Percentiles rank a stretch among this genome's conserved stretches.
phyloP scores from a whole-genome alignment of 2,888 invertebrate species.

The Nephrotoma guestfalica region DNA sequence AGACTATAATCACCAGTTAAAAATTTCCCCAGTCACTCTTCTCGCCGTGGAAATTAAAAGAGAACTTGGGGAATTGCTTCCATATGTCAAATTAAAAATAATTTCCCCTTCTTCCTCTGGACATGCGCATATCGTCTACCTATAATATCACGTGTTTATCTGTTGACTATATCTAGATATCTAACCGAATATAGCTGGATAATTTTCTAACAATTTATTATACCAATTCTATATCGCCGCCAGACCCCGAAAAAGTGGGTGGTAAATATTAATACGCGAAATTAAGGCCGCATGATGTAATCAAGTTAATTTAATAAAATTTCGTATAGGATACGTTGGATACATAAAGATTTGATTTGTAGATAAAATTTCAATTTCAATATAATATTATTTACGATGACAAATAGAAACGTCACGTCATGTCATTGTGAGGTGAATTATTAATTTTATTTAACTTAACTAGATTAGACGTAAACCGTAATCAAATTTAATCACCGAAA shows the following conservation, averaged over 20 bases:
- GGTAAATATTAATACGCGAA: background rate
- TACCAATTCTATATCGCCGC: too few relatives aligned
- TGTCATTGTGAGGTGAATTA: too few relatives aligned
- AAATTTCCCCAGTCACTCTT: background rate
- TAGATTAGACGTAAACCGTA: too few relatives aligned
- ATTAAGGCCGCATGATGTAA: background rate
- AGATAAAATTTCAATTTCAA: background rate
- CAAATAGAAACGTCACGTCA: too few relatives aligned
- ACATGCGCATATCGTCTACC: background rate
- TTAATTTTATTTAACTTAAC: too few relatives aligned
- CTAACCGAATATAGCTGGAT: too few relatives aligned
- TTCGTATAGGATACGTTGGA: background rate
- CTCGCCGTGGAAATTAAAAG: background rate
- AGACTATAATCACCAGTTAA: background rate
- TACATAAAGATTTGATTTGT: background rate
- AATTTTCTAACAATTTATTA: too few relatives aligned
- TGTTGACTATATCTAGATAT: background rate
- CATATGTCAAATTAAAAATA: background rate
- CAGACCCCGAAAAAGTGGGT: too few relatives aligned
- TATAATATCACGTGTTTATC: background rate
- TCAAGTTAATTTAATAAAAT: background rate
- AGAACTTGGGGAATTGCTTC: background rate
- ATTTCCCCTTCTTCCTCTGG: background rate
- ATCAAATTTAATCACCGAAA: too few relatives aligned
- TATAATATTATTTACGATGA: too few relatives aligned